Evolutionary conservation across 2,113 vertebrate genomes (phyloP).

Genomic region (Ctenomys sociabilis): DNA sequence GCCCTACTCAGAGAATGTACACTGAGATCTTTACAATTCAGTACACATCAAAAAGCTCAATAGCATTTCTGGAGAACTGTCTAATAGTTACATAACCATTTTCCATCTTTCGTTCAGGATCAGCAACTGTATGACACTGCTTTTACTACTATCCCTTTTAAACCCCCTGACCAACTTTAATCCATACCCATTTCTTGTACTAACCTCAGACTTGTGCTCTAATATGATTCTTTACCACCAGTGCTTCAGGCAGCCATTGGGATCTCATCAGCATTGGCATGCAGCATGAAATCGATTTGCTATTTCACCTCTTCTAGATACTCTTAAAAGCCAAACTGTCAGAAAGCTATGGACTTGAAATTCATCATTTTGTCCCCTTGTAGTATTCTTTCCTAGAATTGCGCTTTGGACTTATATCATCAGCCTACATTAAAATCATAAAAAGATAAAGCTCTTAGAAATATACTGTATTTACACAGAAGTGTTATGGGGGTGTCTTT

Average conservation of each 20-base stretch:
- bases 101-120: slow-evolving; percentile 22
- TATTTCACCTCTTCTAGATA: slow-evolving; percentile 52
- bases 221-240: not conserved
- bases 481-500: slow-evolving; percentile 7
- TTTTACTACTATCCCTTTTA: not conserved
- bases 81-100: slow-evolving; percentile 9
- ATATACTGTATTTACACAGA: slow-evolving; percentile 18
- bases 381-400: slow-evolving; percentile 72
- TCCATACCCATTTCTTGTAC: slow-evolving; percentile 4
- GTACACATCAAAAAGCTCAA: slow-evolving; percentile 48
- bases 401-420: slow-evolving; percentile 57
- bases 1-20: not conserved
- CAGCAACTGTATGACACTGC: not conserved
- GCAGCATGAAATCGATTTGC: slow-evolving; percentile 62
- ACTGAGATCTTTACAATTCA: slow-evolving; percentile 41
- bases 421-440: slow-evolving; percentile 68
- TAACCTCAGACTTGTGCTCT: not conserved
- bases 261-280: slow-evolving; percentile 46
- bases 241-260: not conserved
- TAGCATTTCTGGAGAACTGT: slow-evolving; percentile 43
- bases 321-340: slow-evolving; percentile 72
- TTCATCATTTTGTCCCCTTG: slow-evolving; percentile 65
- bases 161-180: slow-evolving; percentile 4
- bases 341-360: slow-evolving; percentile 64
- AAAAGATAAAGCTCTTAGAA: slow-evolving; percentile 14